A percentile compares a stretch with the other conserved stretches of the same genome.
These are phyloP conservation scores for Pontoporia blainvillei DNA, from an alignment of 2,113 vertebrate genomes.

Conservation along the genomic window DNA sequence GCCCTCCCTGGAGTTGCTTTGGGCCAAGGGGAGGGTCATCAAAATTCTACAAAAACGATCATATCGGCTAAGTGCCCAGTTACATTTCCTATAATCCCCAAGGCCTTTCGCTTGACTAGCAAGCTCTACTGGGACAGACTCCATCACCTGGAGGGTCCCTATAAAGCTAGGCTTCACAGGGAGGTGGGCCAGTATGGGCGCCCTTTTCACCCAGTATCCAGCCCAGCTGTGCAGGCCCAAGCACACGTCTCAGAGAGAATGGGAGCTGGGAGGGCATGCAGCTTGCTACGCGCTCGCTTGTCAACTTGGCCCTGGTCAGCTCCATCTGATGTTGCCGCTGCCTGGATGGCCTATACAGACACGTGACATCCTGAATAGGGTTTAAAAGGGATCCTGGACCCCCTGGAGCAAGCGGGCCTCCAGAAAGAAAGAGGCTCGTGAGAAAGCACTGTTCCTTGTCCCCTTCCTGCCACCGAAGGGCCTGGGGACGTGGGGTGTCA, in stretches of 20 bases:
- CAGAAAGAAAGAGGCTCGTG: neutral
- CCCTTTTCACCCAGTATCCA: neutral
- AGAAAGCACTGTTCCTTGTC: neutral
- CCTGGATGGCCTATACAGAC: no score
- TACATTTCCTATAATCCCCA: rapidly evolving
- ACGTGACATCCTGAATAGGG: rapidly evolving
- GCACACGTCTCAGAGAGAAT: rapidly evolving
- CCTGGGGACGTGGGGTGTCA: rapidly evolving
- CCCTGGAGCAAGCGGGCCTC: neutral
- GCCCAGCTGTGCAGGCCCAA: no score
- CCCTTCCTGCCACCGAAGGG: rapidly evolving
- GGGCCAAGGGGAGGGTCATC: neutral
- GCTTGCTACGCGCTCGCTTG: neutral
- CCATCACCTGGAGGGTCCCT: neutral
- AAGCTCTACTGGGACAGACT: neutral
- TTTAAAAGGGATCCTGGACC: no score
- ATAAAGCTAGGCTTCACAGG: neutral
- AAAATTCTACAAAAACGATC: neutral
- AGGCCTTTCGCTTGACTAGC: neutral
- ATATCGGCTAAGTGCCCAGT: rapidly evolving
- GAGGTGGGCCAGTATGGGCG: rapidly evolving
- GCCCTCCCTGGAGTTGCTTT: neutral
- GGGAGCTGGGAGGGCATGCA: rapidly evolving
- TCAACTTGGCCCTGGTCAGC: neutral
- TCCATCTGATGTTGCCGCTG: neutral